phyloP scores from a whole-genome alignment of 2,888 invertebrate species.

The Drosophila cognata region DNA sequence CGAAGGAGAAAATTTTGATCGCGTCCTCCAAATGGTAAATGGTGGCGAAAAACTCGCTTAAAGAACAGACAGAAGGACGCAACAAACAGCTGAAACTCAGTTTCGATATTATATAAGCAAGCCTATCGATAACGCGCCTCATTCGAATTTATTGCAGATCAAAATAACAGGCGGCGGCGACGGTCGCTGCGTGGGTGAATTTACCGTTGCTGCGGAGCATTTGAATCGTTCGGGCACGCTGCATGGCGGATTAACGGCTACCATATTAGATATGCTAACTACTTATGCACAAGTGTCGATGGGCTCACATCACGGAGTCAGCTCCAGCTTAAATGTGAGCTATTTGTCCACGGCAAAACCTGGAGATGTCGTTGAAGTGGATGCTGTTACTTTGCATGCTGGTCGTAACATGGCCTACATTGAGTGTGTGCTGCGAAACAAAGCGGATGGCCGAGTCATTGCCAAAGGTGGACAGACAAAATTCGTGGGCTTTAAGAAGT shows the following conservation, averaged over 20 bases:
- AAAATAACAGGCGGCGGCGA: constrained; percentile 86
- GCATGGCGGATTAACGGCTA: constrained; percentile 94
- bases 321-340: constrained; percentile 93
- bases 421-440: constrained; percentile 91
- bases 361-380: constrained; percentile 92
- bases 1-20: constrained; percentile 83
- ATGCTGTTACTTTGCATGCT: constrained; percentile 90
- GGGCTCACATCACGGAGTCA: constrained; percentile 89
- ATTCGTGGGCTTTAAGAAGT: constrained; percentile 85
- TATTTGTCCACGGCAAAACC: constrained; percentile 91
- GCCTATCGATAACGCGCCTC: constrained; percentile 40
- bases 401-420: constrained; percentile 94
- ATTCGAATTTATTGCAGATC: constrained; percentile 70
- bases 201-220: constrained; percentile 90
- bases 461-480: constrained; percentile 95
- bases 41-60: constrained; percentile 1
- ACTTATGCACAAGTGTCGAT: constrained; percentile 91
- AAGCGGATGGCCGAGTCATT: constrained; percentile 89
- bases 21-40: constrained; percentile 85
- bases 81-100: constrained; percentile 43
- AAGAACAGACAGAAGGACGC: constrained; percentile 18
- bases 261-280: constrained; percentile 90
- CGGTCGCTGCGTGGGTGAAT: constrained; percentile 91
- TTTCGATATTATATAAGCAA: constrained; percentile 56
- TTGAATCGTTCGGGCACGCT: constrained; percentile 91